These are phyloP conservation scores for Falco novaeseelandiae DNA, from an alignment of 2,797 vertebrate species.

Conservation along the genomic window DNA sequence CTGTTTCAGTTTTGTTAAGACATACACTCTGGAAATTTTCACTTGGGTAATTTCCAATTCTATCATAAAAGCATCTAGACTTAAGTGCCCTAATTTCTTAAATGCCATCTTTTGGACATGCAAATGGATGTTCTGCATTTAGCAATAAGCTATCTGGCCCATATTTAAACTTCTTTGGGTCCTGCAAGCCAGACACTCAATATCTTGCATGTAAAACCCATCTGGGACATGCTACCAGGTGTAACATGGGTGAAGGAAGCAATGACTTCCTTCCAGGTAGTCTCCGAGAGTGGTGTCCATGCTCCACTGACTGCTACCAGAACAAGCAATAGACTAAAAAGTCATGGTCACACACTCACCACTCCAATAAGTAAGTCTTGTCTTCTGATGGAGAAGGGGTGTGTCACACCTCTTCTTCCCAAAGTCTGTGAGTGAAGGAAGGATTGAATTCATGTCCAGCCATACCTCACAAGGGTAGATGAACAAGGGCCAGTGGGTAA, in stretches of 20 bases:
- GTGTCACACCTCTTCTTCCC: neutral
- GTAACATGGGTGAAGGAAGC: neutral
- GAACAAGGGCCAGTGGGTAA: neutral
- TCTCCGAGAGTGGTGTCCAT: neutral
- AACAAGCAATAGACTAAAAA: neutral
- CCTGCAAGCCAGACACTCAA: neutral
- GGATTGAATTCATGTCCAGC: neutral
- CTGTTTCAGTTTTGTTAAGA: neutral
- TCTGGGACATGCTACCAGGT: neutral
- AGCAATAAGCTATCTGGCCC: neutral
- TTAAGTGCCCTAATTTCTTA: neutral
- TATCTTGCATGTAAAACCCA: neutral
- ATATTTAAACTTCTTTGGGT: neutral
- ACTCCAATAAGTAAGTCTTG: neutral
- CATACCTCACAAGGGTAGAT: neutral
- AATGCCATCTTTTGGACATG: neutral
- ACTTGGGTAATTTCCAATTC: neutral
- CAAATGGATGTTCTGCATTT: neutral
- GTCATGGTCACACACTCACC: neutral
- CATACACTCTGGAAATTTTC: neutral
- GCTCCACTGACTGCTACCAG: fast-evolving
- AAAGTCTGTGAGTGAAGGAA: neutral
- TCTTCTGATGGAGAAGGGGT: neutral
- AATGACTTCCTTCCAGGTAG: neutral
- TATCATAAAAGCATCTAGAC: neutral